phyloP scores from a whole-genome alignment of 2,888 invertebrate genomes.

The Papilio elwesi region DNA sequence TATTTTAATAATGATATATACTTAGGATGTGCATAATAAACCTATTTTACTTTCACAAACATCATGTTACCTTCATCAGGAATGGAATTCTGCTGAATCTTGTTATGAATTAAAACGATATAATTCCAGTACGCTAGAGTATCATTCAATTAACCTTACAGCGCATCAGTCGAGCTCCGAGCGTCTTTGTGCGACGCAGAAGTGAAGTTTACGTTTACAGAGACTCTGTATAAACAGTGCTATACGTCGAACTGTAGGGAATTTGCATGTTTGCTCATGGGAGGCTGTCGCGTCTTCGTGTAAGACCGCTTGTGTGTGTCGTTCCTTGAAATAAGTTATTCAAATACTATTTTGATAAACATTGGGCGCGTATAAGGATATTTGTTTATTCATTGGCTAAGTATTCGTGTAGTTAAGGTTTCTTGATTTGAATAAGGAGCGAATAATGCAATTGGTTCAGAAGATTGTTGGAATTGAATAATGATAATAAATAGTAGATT shows the following conservation, averaged over 20 bases:
- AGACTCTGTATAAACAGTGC: conserved; percentile 63
- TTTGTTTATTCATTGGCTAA: conserved; percentile 30
- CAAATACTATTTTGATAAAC: conserved; percentile 60
- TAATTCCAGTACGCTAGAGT: conserved; percentile 33
- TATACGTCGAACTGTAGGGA: conserved; percentile 67
- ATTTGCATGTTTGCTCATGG: conserved; percentile 68
- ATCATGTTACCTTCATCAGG: too few species aligned
- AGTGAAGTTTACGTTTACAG: conserved; percentile 65
- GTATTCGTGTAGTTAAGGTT: neutral
- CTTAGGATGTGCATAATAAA: too few species aligned
- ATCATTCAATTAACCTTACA: conserved; percentile 63
- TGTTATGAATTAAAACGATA: conserved; percentile 14
- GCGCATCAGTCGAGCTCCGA: conserved; percentile 57
- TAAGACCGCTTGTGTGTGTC: conserved; percentile 39
- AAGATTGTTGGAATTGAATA: too few species aligned
- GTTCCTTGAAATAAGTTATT: conserved; percentile 55
- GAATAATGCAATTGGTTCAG: neutral
- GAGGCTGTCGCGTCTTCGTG: conserved; percentile 44
- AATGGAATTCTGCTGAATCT: neutral
- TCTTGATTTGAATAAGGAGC: neutral
- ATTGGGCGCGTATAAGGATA: conserved; percentile 47
- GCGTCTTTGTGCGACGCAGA: conserved; percentile 63
- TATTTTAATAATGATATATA: too few species aligned
- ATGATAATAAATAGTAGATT: too few species aligned
- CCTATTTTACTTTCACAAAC: too few species aligned